phyloP scores from a whole-genome alignment of 2,888 invertebrate genomes.

The Pollenia griseotomentosa region DNA sequence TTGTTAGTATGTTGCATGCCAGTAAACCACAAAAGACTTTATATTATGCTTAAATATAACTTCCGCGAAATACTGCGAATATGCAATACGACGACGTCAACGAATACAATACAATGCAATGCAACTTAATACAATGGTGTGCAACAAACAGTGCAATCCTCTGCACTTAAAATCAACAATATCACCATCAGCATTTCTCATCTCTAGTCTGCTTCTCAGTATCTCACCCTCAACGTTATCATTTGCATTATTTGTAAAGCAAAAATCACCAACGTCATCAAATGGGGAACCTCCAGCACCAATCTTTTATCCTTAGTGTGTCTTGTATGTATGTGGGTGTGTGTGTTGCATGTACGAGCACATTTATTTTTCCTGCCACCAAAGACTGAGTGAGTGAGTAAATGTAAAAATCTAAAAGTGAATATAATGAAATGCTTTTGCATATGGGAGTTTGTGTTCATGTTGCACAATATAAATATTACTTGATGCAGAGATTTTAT shows the following conservation, averaged over 20 bases:
- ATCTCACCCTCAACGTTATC: constrained; percentile 4
- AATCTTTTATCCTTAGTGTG: constrained; percentile 13
- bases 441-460: not conserved
- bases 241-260: constrained; percentile 52
- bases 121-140: not conserved
- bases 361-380: constrained; percentile 34
- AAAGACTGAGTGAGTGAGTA: constrained; percentile 12
- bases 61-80: constrained; percentile 63
- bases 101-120: constrained; percentile 9
- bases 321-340: constrained; percentile 3
- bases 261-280: constrained; percentile 30
- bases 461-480: constrained; percentile 52
- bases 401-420: constrained; percentile 16
- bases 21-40: constrained; percentile 69
- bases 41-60: constrained; percentile 66
- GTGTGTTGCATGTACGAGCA: constrained; percentile 7
- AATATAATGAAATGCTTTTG: constrained; percentile 17
- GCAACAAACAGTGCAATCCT: constrained; percentile 13
- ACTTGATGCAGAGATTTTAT: constrained; percentile 59
- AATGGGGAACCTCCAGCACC: constrained; percentile 26
- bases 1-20: constrained; percentile 36
- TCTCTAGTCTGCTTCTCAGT: constrained; percentile 3
- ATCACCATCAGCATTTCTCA: constrained; percentile 32
- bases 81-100: not conserved
- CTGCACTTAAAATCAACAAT: constrained; percentile 59